Conservation (phyloP, 2,888 invertebrate genomes). For the Phoenoteleia sp. region DNA sequence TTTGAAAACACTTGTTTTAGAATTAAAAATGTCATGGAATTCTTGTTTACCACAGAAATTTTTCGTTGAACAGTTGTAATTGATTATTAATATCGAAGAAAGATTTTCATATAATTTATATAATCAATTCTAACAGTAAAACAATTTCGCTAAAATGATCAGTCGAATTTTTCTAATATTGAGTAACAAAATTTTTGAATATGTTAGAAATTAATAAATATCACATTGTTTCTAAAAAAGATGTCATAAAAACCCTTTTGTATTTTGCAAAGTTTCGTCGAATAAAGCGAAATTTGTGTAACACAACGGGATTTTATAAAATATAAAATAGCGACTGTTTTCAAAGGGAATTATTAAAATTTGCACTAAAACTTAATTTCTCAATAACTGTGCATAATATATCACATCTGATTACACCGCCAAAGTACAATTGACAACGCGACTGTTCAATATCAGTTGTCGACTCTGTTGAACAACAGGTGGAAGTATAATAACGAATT, state of each 20-base stretch:
- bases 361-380: conserved; percentile 3
- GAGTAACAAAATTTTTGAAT: no score
- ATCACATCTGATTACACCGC: conserved; percentile 48
- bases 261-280: background rate
- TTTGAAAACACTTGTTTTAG: background rate
- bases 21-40: background rate
- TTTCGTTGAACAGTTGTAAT: no score
- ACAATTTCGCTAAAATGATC: no score
- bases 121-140: no score
- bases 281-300: background rate
- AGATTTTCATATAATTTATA: no score
- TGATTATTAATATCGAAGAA: no score
- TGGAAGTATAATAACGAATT: conserved; percentile 29
- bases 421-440: conserved; percentile 50
- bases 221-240: background rate
- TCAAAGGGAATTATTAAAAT: background rate
- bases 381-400: conserved; percentile 9
- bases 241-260: background rate
- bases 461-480: conserved; percentile 38
- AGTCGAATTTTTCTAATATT: no score
- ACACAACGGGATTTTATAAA: background rate
- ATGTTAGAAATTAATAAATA: background rate
- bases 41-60: background rate
- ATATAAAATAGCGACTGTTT: background rate
- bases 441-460: conserved; percentile 31